Conservation (phyloP, 35 echinoderm and acorn worm genomes). For the Anneissia japonica region DNA sequence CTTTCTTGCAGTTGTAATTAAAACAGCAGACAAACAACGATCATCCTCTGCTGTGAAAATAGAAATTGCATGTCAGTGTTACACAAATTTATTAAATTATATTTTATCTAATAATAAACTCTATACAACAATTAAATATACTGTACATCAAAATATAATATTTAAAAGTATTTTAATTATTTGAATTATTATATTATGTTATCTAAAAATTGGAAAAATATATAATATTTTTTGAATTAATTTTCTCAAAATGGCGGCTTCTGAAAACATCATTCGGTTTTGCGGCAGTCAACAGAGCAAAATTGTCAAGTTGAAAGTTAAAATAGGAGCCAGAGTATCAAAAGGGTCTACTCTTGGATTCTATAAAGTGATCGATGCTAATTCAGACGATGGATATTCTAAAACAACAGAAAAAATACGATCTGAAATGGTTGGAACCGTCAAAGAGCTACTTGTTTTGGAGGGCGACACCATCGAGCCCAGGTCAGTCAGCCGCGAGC, state of each 20-base stretch:
- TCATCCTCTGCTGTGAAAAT: no score
- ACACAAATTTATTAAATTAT: no score
- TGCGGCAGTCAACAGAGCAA: conserved; percentile 16
- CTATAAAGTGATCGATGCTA: conserved; percentile 23
- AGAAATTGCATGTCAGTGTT: no score
- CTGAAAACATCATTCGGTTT: conserved; percentile 25
- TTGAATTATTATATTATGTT: no score
- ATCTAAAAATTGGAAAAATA: neutral
- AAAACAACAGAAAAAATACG: conserved; percentile 43
- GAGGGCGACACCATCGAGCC: conserved; percentile 46
- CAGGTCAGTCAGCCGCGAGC: conserved; percentile 36
- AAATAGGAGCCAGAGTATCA: conserved; percentile 30
- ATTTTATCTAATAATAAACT: no score
- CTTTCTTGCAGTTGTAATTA: no score
- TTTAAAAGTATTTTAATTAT: no score
- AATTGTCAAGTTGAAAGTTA: conserved; percentile 72
- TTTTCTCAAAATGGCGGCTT: conserved; percentile 60
- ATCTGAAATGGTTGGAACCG: conserved; percentile 55
- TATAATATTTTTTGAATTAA: neutral
- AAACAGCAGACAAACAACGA: no score
- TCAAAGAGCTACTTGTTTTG: conserved; percentile 49
- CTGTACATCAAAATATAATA: no score
- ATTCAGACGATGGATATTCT: neutral
- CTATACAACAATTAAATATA: no score
- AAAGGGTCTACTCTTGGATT: conserved; percentile 43